These are phyloP conservation scores for Pithys albifrons DNA, from an alignment of 2,113 vertebrate genomes.

Conservation along the genomic window DNA sequence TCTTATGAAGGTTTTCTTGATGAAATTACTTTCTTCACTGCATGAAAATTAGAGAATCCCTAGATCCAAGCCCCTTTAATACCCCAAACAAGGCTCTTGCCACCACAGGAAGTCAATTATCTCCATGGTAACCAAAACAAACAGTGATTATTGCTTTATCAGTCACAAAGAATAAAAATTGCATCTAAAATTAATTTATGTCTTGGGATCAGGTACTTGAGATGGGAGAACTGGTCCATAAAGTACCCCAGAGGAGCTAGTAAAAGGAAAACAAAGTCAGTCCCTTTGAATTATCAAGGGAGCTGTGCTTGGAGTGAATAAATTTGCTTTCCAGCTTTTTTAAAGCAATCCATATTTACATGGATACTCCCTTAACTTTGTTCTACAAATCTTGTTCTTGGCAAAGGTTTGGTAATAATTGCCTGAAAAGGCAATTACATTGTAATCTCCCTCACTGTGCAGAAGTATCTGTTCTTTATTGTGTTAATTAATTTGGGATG, in stretches of 20 bases:
- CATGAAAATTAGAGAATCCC: constrained; percentile 71
- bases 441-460: neutral
- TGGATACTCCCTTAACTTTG: constrained; percentile 20
- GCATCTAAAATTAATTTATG: constrained; percentile 78
- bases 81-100: constrained; percentile 64
- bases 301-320: constrained; percentile 23
- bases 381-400: constrained; percentile 40
- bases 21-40: constrained; percentile 62
- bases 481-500: constrained; percentile 28
- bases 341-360: constrained; percentile 44
- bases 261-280: constrained; percentile 69
- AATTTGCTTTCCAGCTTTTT: constrained; percentile 42
- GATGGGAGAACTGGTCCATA: constrained; percentile 72
- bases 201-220: constrained; percentile 72
- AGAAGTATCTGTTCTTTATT: constrained; percentile 9
- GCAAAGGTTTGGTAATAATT: constrained; percentile 40
- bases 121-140: constrained; percentile 77
- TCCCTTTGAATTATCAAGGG: constrained; percentile 45
- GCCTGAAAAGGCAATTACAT: constrained; percentile 6
- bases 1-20: constrained; percentile 54
- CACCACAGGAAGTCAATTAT: constrained; percentile 74
- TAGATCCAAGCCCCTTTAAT: constrained; percentile 63
- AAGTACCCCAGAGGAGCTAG: constrained; percentile 66
- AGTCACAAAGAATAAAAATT: constrained; percentile 73
- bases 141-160: constrained; percentile 72